Base-by-base conservation (phyloP, 2,888 invertebrate species). In the Tetranychus truncatus region DNA sequence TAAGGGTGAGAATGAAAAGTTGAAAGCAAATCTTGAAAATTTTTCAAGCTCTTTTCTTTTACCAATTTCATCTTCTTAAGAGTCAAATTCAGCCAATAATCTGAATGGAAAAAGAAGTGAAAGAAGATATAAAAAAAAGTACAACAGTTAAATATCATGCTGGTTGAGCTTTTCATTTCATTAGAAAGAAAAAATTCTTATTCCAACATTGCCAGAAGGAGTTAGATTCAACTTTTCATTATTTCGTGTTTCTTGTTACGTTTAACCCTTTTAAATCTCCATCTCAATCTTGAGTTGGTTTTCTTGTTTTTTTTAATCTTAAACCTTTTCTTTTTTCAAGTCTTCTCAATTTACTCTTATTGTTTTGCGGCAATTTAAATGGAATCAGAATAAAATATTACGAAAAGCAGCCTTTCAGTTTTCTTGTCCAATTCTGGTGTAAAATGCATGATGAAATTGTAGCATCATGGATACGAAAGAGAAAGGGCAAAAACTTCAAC, bases 61-160 rank as follows among this genome's bases (percentile, higher is more conserved):
- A 34, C 34, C 34, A 34, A 34, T 34, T 34, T 34, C 34, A 34
- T 34, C 34, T 34, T 34, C 34, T 34, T 34, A 66, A 66, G 20
- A 66, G 20, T 66, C 20, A 66, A 66, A 18, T 20, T 20, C 66
- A 66, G 66, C 66, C 66, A 66, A 18, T 66, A 66, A 66, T 66
- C 66, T 66, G 66, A 66, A 66, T 66, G 66, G 18, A 20, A 66
- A 20, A 66, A 20, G n/a, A 65, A 65, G 66, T 18, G 66, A 15
- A n/a, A 66, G 66, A 66, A 20, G 66, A 18, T 66, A 20, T 20
- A 6, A 18, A 34, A 34, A 34, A 34, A 34, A 34, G 34, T 34
- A 34, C 5, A 34, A 34, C 34, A 34, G 34, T 34, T 34, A 34
- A 34, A 34, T 34, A 34, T 34, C 34, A 34, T 34, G 34, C 34